Conservation (phyloP, 1,140 invertebrate genomes). For the Caenorhabditis remanei region DNA sequence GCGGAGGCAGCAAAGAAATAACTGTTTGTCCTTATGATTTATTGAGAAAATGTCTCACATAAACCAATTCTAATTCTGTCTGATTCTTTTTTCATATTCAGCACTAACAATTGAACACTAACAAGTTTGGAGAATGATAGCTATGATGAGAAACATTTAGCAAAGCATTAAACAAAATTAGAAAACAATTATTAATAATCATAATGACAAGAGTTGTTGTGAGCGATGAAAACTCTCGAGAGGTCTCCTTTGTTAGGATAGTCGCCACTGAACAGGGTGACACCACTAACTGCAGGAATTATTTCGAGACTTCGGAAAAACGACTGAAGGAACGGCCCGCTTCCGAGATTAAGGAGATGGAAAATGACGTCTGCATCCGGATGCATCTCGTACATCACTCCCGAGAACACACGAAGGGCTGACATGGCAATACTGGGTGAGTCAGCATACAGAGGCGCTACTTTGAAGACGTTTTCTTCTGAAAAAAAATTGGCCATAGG, state of each 20-base stretch:
- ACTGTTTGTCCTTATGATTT: conserved; percentile 52
- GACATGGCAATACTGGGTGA: conserved; percentile 25
- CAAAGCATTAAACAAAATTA: background rate
- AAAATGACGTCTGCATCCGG: conserved; percentile 36
- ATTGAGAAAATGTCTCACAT: background rate
- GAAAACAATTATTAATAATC: background rate
- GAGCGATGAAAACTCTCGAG: conserved; percentile 12
- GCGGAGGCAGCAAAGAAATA: background rate
- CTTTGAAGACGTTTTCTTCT: conserved; percentile 41
- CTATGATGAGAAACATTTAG: background rate
- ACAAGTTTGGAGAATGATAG: background rate
- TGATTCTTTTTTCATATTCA: background rate
- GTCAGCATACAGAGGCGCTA: conserved; percentile 37
- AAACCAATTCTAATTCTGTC: background rate
- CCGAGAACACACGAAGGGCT: conserved; percentile 47
- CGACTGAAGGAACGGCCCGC: conserved; percentile 28
- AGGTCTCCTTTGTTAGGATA: conserved; percentile 6
- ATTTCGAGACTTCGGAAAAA: conserved; percentile 45
- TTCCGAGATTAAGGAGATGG: conserved; percentile 22
- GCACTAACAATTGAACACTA: background rate
- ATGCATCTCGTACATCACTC: conserved; percentile 47
- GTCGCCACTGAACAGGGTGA: conserved; percentile 19
- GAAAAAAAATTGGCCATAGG: background rate
- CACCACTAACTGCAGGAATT: conserved; percentile 22
- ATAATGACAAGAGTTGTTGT: conserved; percentile 51